Base-by-base conservation (phyloP, 2,797 vertebrate species). In the Perodicticus potto region DNA sequence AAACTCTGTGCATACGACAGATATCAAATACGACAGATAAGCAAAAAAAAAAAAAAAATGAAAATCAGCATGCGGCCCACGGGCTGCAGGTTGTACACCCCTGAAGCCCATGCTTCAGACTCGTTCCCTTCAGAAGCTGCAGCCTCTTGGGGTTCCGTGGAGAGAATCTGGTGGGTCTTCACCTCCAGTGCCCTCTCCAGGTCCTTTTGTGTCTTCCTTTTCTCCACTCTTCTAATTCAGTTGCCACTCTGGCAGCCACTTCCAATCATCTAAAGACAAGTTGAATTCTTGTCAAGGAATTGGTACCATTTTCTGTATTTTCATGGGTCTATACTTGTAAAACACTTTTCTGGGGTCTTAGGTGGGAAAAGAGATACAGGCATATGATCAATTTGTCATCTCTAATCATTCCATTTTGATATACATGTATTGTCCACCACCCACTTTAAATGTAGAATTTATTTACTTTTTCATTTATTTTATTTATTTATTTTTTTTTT, bases 281-380 rank as follows among this genome's bases (percentile, higher is more conserved):
- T 72, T 69, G 40, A 61, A 73, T 73, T 61, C n/a, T n/a, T n/a
- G n/a, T n/a, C n/a, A n/a, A n/a, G n/a, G n/a, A n/a, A n/a, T n/a
- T n/a, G n/a, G n/a, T n/a, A n/a, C n/a, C n/a, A 81, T 57, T 81
- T 74, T 81, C 43, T 72, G 61, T 82, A 57, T 89, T 89, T 61
- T 70, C 57, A 37, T 40, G 59, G 22, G 40, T 76, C 29, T 70
- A 4, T 61, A 69, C 77, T 73, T 70, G 53, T 3, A 81, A 76
- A 80, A 43, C 23, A 78, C 20, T 14, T 67, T 73, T 78, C 12
- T 84, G 59, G 11, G 43, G 13, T 40, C 80, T 92, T 77, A 61
- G 20, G 32, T 77, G 43, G 45, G 57, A 94, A 53, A 82, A 40
- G 55, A 19, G 81, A 65, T 86, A 80, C 92, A 94, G 61, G 13